These are phyloP conservation scores for Dioctria rufipes DNA, from an alignment of 2,888 invertebrate genomes.

Conservation along the genomic window DNA sequence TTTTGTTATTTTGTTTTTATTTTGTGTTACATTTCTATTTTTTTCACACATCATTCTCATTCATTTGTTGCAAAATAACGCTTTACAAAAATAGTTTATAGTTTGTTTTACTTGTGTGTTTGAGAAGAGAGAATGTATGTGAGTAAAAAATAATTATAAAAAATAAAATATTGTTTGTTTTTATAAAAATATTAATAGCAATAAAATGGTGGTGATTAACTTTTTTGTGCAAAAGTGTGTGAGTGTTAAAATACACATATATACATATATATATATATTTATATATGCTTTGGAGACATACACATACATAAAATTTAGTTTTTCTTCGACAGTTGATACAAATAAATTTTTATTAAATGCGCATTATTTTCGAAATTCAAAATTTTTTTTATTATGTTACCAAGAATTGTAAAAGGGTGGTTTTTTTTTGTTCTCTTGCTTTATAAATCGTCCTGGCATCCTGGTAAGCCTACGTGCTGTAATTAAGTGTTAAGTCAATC, in stretches of 20 bases:
- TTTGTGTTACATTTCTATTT: slow-evolving; percentile 19
- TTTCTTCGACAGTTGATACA: background rate
- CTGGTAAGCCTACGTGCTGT: too few species aligned
- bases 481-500: too few species aligned
- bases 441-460: too few species aligned
- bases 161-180: slow-evolving; percentile 12
- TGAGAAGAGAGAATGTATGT: slow-evolving; percentile 28
- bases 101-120: slow-evolving; percentile 22
- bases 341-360: background rate
- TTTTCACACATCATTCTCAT: slow-evolving; percentile 40
- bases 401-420: background rate
- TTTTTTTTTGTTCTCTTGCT: background rate
- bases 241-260: slow-evolving; percentile 19
- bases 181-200: slow-evolving; percentile 41
- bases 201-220: slow-evolving; percentile 10
- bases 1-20: slow-evolving; percentile 38
- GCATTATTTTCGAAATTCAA: background rate
- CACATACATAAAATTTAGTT: slow-evolving; percentile 3
- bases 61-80: slow-evolving; percentile 41
- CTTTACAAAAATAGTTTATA: slow-evolving; percentile 51
- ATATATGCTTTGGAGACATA: slow-evolving; percentile 2
- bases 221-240: slow-evolving; percentile 49
- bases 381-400: background rate
- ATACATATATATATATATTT: too few species aligned
- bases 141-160: slow-evolving; percentile 46